Evolutionary conservation across 1,140 invertebrate species (phyloP).

Genomic region (Danaus plexippus): DNA sequence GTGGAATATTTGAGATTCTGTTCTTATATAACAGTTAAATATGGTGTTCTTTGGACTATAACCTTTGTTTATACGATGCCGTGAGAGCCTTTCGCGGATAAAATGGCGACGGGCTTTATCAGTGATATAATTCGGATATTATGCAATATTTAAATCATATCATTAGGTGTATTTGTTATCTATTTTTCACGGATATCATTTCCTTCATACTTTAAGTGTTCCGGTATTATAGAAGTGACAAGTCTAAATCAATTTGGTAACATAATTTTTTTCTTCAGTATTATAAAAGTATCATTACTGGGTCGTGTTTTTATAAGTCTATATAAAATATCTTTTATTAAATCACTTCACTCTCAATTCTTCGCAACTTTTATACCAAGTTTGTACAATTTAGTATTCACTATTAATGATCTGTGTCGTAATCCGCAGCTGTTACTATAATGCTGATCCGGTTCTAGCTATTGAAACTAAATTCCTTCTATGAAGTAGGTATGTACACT

Average conservation of each 20-base stretch:
- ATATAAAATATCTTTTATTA: neutral
- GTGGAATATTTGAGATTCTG: slow-evolving; percentile 7
- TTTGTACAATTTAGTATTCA: slow-evolving; percentile 1
- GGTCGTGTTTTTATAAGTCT: neutral
- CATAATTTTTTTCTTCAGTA: too few relatives aligned
- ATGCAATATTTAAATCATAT: slow-evolving; percentile 6
- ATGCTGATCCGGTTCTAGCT: slow-evolving; percentile 4
- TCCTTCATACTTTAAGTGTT: too few relatives aligned
- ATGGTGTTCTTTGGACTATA: slow-evolving; percentile 6
- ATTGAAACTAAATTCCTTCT: too few relatives aligned
- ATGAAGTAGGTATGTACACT: too few relatives aligned
- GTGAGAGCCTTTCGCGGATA: slow-evolving; percentile 19
- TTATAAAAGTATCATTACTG: too few relatives aligned
- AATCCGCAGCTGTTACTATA: slow-evolving; percentile 4
- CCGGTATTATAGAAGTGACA: too few relatives aligned
- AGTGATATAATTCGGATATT: slow-evolving; percentile 18
- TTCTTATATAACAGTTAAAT: too few relatives aligned
- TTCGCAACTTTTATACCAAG: neutral
- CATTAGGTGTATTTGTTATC: too few relatives aligned
- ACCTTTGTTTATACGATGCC: slow-evolving; percentile 18
- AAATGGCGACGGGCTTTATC: slow-evolving; percentile 17
- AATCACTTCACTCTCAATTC: slow-evolving; percentile 1
- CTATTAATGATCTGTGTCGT: neutral
- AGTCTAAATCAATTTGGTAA: too few relatives aligned
- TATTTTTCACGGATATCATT: too few relatives aligned